Evolutionary conservation across 1,140 invertebrate species (phyloP), one percentile per base, ranked within the genome.

Genomic region (Lucilia sericata): DNA sequence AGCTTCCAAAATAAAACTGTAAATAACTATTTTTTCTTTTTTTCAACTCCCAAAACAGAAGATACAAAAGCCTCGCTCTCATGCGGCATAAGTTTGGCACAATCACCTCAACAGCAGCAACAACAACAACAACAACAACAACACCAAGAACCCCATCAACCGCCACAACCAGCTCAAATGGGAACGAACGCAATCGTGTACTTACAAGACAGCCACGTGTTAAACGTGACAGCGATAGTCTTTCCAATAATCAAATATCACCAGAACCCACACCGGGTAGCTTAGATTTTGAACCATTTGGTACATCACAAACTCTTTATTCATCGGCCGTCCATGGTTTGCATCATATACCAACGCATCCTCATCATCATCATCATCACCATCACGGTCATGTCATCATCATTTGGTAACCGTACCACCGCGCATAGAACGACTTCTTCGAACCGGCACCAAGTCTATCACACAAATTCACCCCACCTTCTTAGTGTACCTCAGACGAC

Each of bases 161-260:
- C n/a, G n/a, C 75, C 55, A 19, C 42, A 25, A 74, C 76, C 80
- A 82, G 51, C 74, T 5, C 83, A 87, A 81, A 92, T 93, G 90
- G 93, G 92, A 36, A 92, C 92, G 8, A 94, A 89, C 88, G 93
- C 49, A 92, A 93, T 84, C 91, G 94, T 14, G 91, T 94, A 34
- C 88, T 95, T 3, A 94, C 94, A 88, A 92, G 95, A 34, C 95
- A 95, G 85, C 93, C 93, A 5, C 91, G 94, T 34, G 93, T 95
- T 55, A 95, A 95, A 87, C 93, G 94, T 42, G 93, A 94, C 86
- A 91, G 91, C 85, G 94, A 94, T 86, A 90, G 89, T 74, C 78
- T 90, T 14, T 89, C 89, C 47, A 88, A 85, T 0, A 90, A 91
- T 83, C 93, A 94, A 83, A 88, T 91, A 87, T 91, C 92, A 49